These are phyloP conservation scores for Acronicta psi DNA, from an alignment of 2,888 invertebrate genomes.

Conservation along the genomic window DNA sequence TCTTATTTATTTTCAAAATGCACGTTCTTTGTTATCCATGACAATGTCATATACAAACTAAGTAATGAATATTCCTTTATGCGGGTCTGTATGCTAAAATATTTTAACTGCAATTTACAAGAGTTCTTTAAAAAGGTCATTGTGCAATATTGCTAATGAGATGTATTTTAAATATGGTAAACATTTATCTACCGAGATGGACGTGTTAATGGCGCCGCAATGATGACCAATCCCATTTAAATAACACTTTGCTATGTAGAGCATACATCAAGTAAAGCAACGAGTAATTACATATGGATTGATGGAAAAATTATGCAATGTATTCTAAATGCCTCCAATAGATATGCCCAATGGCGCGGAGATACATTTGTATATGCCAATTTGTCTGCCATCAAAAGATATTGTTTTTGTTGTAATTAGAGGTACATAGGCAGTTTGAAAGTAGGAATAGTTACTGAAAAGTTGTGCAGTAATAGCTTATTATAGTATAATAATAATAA, in stretches of 20 bases:
- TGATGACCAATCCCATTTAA: conserved; percentile 50
- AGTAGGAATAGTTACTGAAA: no score
- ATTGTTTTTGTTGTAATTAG: conserved; percentile 36
- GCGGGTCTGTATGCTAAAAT: no score
- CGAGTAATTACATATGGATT: conserved; percentile 41
- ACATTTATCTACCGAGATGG: conserved; percentile 51
- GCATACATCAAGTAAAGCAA: conserved; percentile 28
- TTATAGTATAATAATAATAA: no score
- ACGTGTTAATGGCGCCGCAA: conserved; percentile 55
- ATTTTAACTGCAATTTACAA: conserved; percentile 10
- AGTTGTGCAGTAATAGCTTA: no score
- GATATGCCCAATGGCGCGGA: conserved; percentile 31
- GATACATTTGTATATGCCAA: conserved; percentile 31
- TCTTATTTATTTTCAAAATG: no score
- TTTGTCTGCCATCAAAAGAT: conserved; percentile 41
- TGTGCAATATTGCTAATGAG: conserved; percentile 45
- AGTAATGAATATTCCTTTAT: no score
- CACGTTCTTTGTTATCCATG: no score
- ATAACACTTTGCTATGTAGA: conserved; percentile 45
- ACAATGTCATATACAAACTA: no score
- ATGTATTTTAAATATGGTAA: conserved; percentile 38
- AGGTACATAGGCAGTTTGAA: not conserved
- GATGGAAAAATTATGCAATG: conserved; percentile 45
- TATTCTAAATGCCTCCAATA: conserved; percentile 18
- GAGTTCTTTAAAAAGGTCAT: conserved; percentile 8